A percentile compares a stretch with the other conserved stretches of the same genome.
Conservation (phyloP, 2,888 invertebrate genomes). For the Ischnura elegans region DNA sequence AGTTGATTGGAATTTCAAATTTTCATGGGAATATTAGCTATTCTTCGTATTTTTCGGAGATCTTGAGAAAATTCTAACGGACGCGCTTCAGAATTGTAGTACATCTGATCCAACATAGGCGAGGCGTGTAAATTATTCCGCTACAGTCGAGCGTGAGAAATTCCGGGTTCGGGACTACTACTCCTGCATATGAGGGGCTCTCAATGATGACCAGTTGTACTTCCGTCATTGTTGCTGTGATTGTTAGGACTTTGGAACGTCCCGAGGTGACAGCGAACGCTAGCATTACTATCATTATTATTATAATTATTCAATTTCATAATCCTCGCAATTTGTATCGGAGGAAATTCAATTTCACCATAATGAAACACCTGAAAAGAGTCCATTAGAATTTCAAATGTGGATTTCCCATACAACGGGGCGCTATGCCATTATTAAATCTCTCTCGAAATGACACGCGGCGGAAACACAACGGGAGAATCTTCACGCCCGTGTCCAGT, state of each 20-base stretch:
- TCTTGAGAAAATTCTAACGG: not conserved
- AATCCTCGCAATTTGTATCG: not conserved
- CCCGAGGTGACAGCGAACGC: not conserved
- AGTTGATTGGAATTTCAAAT: not conserved
- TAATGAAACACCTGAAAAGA: not conserved
- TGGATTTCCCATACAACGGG: not conserved
- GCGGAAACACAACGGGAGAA: not conserved
- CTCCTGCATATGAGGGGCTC: not conserved
- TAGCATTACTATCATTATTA: not conserved
- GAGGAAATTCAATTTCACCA: not conserved
- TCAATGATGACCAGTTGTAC: not conserved
- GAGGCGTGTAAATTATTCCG: not conserved
- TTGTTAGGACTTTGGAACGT: not conserved
- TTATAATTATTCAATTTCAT: not conserved
- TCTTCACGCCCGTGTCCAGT: not conserved
- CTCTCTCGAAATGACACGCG: not conserved
- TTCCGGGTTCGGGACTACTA: not conserved
- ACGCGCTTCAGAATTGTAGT: not conserved
- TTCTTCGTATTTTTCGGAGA: not conserved
- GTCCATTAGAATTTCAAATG: constrained; percentile 17
- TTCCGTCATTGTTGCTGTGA: not conserved
- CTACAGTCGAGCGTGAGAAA: not conserved
- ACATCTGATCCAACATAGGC: not conserved
- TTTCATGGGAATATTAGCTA: not conserved
- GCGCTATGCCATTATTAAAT: not conserved